Evolutionary conservation across 2,113 vertebrate species (phyloP).

Genomic region (Heterotis niloticus): DNA sequence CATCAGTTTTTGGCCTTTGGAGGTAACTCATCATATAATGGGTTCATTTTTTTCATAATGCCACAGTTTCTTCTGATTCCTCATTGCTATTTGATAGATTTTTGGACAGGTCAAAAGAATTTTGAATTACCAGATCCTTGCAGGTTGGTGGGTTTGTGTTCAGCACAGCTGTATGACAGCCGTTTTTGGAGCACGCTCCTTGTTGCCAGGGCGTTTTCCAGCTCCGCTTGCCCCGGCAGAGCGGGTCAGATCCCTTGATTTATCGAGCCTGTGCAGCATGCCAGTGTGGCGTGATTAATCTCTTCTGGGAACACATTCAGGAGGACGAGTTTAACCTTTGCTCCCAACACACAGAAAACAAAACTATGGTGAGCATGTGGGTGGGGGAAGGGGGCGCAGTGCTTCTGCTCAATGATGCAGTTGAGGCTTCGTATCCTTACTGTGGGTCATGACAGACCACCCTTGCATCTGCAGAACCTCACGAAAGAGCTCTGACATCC

Average conservation of each 20-base stretch:
- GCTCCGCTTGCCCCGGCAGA: not conserved
- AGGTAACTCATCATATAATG: too few species aligned
- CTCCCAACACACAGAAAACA: conserved; percentile 41
- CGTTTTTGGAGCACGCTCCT: not conserved
- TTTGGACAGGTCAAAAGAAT: too few species aligned
- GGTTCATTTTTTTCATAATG: too few species aligned
- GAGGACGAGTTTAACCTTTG: conserved; percentile 72
- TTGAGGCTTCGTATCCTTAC: not conserved
- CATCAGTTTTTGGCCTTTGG: too few species aligned
- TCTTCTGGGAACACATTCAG: conserved; percentile 73
- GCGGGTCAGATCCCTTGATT: conserved; percentile 67
- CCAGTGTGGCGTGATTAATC: conserved; percentile 70
- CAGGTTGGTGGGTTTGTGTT: not conserved
- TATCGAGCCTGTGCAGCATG: conserved; percentile 67
- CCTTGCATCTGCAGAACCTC: not conserved
- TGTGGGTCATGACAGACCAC: not conserved
- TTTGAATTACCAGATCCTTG: not conserved
- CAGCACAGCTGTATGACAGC: not conserved
- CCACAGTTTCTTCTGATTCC: too few species aligned
- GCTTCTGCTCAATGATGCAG: not conserved
- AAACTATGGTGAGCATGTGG: not conserved
- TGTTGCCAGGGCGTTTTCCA: not conserved
- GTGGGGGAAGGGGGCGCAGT: not conserved
- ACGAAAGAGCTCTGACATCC: not conserved
- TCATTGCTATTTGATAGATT: too few species aligned